Evolutionary conservation across 2,113 vertebrate genomes (phyloP), one percentile per base, ranked within the genome.

Genomic region (Acrocephalus kingi): DNA sequence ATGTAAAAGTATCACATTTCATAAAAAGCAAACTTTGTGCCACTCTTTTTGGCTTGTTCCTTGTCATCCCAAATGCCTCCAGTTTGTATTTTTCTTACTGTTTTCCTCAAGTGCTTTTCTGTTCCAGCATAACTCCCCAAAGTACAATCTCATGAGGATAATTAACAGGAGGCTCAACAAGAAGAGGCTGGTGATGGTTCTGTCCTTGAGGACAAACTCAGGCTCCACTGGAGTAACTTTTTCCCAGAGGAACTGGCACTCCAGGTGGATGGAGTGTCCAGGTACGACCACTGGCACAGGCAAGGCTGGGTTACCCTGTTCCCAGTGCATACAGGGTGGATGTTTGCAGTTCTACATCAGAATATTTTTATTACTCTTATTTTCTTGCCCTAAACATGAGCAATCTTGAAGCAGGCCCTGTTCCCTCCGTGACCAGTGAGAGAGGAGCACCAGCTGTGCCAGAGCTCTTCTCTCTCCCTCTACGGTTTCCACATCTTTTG

Each of bases 261-360:
- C 5, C 13, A 3, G 22, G 24, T 4, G 48, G 49, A 6, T 2
- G 8, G 13, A 33, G 43, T 3, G 11, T 49, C 1, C 2, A 41
- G 69, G 51, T 27, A n/a, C 2, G 43, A 0, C 43, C 61, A 0
- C 14, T 49, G 58, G 4, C 71, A 9, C 0, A 1, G 61, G 10
- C 15, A 6, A 4, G 61, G 39, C 67, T 25, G 30, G 4, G 15
- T 35, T 27, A 2, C 37, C 30, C 56, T 41, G 24, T 20, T 37
- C 39, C 56, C 72, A 5, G 13, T 7, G 61, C 66, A 31, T 13
- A 16, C 20, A 6, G 25, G 27, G 25, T 8, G 0, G 14, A 3
- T 17, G 33, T 46, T 23, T 52, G 39, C 52, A 46, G 10, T 72
- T 52, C 37, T 51, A 63, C 73, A 43, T 7, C 48, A 27, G 10